Conservation (phyloP, 2,888 invertebrate species). For the Epinotia bilunana region DNA sequence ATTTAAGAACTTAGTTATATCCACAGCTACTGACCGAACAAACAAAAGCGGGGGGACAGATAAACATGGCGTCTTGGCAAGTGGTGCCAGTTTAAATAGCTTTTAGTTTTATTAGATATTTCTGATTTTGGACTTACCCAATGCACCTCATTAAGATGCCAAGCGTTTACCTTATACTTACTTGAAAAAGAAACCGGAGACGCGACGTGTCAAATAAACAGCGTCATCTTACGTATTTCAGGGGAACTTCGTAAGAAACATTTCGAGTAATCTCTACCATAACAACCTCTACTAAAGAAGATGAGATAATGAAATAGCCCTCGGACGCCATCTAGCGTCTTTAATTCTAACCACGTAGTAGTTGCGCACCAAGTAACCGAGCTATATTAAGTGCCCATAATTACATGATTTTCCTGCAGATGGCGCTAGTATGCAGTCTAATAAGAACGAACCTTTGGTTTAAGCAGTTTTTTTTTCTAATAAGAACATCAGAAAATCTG, state of each 20-base stretch:
- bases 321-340: constrained; percentile 11
- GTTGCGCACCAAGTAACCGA: too few species aligned
- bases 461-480: background rate
- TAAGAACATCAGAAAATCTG: background rate
- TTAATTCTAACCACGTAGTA: constrained; percentile 21
- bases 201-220: constrained; percentile 1
- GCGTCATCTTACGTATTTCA: constrained; percentile 24
- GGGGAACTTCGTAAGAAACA: background rate
- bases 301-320: background rate
- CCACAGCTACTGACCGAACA: too few species aligned
- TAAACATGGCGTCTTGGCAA: too few species aligned
- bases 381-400: background rate
- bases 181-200: too few species aligned
- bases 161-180: too few species aligned
- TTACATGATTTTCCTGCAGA: constrained; percentile 21
- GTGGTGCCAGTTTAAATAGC: too few species aligned
- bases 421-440: constrained; percentile 26
- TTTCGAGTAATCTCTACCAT: too few species aligned
- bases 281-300: background rate
- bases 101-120: too few species aligned
- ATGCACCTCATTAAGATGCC: too few species aligned
- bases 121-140: too few species aligned
- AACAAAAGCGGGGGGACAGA: too few species aligned
- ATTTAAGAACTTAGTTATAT: too few species aligned
- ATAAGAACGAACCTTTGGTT: background rate